phyloP scores from a whole-genome alignment of 2,113 vertebrate species.

The Alexandromys fortis region DNA sequence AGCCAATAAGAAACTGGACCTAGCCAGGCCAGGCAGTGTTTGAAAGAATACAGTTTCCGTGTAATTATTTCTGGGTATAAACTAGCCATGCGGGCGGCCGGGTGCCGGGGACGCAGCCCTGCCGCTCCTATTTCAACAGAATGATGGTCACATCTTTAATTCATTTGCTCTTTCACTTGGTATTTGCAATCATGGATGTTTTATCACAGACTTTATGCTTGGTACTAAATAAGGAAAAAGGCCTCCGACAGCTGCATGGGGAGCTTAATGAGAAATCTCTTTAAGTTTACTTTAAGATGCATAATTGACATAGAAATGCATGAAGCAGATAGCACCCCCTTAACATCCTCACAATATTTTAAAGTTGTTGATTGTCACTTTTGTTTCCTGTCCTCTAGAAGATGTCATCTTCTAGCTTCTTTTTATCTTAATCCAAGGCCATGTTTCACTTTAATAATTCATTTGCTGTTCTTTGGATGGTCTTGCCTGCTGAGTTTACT shows the following conservation, averaged over 20 bases:
- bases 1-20: too few relatives aligned
- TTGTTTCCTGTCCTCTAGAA: constrained; percentile 81
- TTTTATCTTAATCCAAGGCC: constrained; percentile 73
- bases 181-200: constrained; percentile 77
- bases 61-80: too few relatives aligned
- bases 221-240: constrained; percentile 82
- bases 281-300: constrained; percentile 81
- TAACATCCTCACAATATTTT: constrained; percentile 77
- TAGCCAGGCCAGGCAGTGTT: too few relatives aligned
- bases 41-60: too few relatives aligned
- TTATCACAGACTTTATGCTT: constrained; percentile 70
- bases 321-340: constrained; percentile 73
- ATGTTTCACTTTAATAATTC: constrained; percentile 82
- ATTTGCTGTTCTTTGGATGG: constrained; percentile 76
- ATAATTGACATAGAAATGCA: constrained; percentile 81
- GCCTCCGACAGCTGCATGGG: constrained; percentile 79
- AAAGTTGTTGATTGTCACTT: constrained; percentile 77
- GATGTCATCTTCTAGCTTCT: constrained; percentile 63
- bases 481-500: constrained; percentile 73
- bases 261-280: constrained; percentile 83
- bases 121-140: too few relatives aligned
- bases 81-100: too few relatives aligned
- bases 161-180: constrained; percentile 70
- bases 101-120: too few relatives aligned
- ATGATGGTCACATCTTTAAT: constrained; percentile 69